Evolutionary conservation across 2,797 vertebrate species (phyloP), one percentile per base, ranked within the genome.

Genomic region (Scolopax bukidnonensis): DNA sequence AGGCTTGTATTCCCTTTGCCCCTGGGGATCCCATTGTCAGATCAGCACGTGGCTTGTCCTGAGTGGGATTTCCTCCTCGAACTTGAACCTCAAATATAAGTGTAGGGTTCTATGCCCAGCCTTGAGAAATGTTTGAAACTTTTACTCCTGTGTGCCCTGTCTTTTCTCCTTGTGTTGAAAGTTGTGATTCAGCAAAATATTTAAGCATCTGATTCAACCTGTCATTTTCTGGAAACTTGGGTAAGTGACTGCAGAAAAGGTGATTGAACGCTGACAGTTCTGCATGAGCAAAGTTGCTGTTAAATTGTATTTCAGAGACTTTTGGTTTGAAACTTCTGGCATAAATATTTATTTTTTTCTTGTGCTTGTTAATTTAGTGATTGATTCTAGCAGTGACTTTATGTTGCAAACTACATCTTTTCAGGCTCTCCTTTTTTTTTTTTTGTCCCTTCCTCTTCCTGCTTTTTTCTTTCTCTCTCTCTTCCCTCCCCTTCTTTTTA

Each of bases 401-500:
- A n/a, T 70, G 50, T 83, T 96, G 80, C 61, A 69, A 56, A 30
- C 21, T 78, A 33, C 56, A 18, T 77, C 12, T 38, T 9, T 74
- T 89, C 65, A 95, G 33, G 69, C 32, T 51, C 8, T 71, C n/a
- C n/a, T n/a, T 51, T 64, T 18, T 13, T 25, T 36, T 24, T 48
- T 64, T 78, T 75, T 47, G 51, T 16, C 8, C 30, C 16, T 4
- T 38, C 30, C 36, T 6, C 12, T 38, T 40, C 61, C 47, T 48
- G 47, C 47, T 88, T 60, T 61, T 59, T 51, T 60, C 64, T 87
- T 11, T 84, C 14, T 82, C 47, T 89, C 65, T 75, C 25, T 75
- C 25, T 38, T 4, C 16, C 12, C 12, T 19, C 10, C 8, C 15
- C 17, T 64, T 57, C 68, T 38, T 40, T 57, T 53, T 97, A 99